Base-by-base conservation (phyloP, 2,888 invertebrate genomes). In the Archips crataeganus region DNA sequence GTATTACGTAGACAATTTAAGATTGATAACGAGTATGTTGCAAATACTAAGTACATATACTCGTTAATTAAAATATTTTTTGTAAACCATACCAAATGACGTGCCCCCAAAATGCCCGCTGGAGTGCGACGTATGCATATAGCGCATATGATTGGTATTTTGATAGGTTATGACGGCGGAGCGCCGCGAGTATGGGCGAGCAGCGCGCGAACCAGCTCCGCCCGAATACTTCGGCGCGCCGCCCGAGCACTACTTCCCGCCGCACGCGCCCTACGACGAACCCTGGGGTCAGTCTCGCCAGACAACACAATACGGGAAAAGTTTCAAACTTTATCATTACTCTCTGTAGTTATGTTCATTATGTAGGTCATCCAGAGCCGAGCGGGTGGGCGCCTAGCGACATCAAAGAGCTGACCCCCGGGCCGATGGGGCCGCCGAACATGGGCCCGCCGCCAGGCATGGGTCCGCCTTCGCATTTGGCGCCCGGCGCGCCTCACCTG, bases 161-260 rank as follows among this genome's bases (percentile, higher is more conserved):
- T 73, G 32, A 32, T 84, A 96, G 96, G 98, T 98, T 62, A 98
- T 98, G 98, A 98, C 98, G 10, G 98, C 98, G 2, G 98, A 98
- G 87, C 96, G 98, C 73, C 95, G 98, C 75, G 98, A 98, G 89
- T 98, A 98, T 88, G 97, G 97, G 59, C 96, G 96, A 74, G 69
- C 67, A 51, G 39, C 95, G 78, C 96, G 95, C 62, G 96, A 96
- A 79, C 92, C 95, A 95, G 95, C 95, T 95, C 13, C 87, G 85
- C 15, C 87, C 84, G 81, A 89, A 81, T 85, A 87, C 85, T 84
- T 84, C 83, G 76, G 80, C 80, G 80, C 78, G 70, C 86, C 87
- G 75, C 81, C 84, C 77, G 84, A 86, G 4, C 87, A 87, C 84
- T 86, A 85, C 85, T 85, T 84, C 79, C 85, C 87, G 85, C 86